A percentile compares a stretch with the other conserved stretches of the same genome.
Conservation (phyloP, 2,113 vertebrate species). For the Colistium nudipinnis region DNA sequence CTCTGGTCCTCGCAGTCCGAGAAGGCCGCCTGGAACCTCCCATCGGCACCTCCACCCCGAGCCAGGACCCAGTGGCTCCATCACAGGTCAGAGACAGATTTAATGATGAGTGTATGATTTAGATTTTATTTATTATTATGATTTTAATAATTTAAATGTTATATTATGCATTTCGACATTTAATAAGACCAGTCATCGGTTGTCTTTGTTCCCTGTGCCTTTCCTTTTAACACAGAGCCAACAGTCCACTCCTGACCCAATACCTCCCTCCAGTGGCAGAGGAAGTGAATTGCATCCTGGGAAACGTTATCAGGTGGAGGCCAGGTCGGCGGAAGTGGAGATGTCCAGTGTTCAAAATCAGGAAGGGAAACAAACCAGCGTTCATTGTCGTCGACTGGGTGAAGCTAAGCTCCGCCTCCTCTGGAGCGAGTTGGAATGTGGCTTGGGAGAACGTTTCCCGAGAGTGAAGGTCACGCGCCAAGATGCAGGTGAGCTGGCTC, state of each 20-base stretch:
- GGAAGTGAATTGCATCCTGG: constrained; percentile 27
- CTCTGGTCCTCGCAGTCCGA: constrained; percentile 42
- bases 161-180: too few species aligned
- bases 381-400: constrained; percentile 31
- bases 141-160: too few species aligned
- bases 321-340: background rate
- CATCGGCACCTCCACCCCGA: background rate
- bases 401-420: constrained; percentile 64
- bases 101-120: too few species aligned
- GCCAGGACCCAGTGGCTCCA: constrained; percentile 1
- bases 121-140: background rate
- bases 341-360: background rate
- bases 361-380: constrained; percentile 1
- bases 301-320: background rate
- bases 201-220: too few species aligned
- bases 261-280: background rate
- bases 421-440: constrained; percentile 39
- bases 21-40: background rate
- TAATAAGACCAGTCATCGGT: too few species aligned
- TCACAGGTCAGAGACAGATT: constrained; percentile 30
- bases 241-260: background rate
- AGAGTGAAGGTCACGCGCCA: constrained; percentile 23
- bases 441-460: constrained; percentile 34
- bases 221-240: constrained; percentile 10
- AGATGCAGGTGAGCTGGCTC: constrained; percentile 39